Evolutionary conservation across 2,113 vertebrate species (phyloP), one percentile per base, ranked within the genome.

Genomic region (Isurus oxyrinchus): DNA sequence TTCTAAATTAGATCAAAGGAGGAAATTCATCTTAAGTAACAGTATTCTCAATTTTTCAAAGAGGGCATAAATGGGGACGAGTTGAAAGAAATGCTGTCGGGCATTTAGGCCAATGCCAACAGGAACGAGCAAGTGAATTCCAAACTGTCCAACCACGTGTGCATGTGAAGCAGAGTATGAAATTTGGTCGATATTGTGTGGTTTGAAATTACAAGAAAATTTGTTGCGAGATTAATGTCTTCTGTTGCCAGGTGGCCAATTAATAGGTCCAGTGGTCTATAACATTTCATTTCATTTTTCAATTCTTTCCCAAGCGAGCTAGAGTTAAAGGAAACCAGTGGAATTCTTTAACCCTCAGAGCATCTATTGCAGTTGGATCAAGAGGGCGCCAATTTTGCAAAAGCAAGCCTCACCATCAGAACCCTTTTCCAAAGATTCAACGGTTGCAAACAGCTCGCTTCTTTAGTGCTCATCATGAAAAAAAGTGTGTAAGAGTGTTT

Each of bases 191-290:
- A 69, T 95, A 95, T 23, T 14, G 63, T 53, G 40, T 53, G 23
- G 49, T 69, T 69, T 95, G 67, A 95, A 95, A 55, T 67, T 76
- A 95, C 25, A 19, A 72, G 93, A 27, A 55, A 61, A 14, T 72
- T 53, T 95, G 49, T 95, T 95, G 67, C 35, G 97, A 98, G 98
- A 99, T 98, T 98, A 97, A 97, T 95, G 97, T 97, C 96, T 97
- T 98, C 98, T 98, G 97, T 67, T 97, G 98, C 98, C 98, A 98
- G 98, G 72, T 96, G 98, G 97, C 98, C 98, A 99, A 99, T 99
- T 99, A 99, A 99, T 98, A 98, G 98, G 98, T 98, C 98, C 98
- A 99, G 96, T 98, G 98, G 98, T 98, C 98, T 98, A 98, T 97
- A 98, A 98, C 98, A 98, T 98, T 97, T 97, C 97, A 97, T 97